These are phyloP conservation scores for Sarcophaga rosellei DNA, from an alignment of 2,888 invertebrate genomes.

Conservation along the genomic window DNA sequence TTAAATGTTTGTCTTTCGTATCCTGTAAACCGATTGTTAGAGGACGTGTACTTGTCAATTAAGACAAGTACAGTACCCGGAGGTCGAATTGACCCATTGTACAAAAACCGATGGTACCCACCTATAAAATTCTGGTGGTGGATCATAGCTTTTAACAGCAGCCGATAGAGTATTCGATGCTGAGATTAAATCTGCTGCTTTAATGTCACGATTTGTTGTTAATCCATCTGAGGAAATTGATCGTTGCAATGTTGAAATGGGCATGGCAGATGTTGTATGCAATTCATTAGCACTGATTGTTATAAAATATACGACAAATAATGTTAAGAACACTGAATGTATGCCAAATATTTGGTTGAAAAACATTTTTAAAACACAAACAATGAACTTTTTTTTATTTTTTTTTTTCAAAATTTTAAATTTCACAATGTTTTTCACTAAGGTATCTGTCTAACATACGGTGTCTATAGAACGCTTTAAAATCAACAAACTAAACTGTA, in stretches of 20 bases:
- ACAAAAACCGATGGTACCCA: too few species aligned
- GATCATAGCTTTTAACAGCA: slow-evolving; percentile 76
- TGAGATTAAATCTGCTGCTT: slow-evolving; percentile 70
- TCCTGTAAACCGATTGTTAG: too few species aligned
- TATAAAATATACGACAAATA: slow-evolving; percentile 19
- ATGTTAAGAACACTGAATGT: slow-evolving; percentile 18
- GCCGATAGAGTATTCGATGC: slow-evolving; percentile 62
- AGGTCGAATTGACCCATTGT: too few species aligned
- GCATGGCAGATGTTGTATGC: slow-evolving; percentile 65
- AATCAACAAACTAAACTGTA: slow-evolving; percentile 72
- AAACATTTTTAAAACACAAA: not conserved
- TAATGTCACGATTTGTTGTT: slow-evolving; percentile 69
- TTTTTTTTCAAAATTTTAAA: not conserved
- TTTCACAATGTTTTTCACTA: not conserved
- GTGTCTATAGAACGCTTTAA: slow-evolving; percentile 35
- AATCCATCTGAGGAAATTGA: slow-evolving; percentile 39
- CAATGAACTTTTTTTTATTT: not conserved
- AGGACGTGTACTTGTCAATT: too few species aligned
- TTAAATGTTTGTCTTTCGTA: not conserved
- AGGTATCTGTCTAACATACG: not conserved
- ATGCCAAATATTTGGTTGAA: not conserved
- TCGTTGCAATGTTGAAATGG: slow-evolving; percentile 56
- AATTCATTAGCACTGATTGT: slow-evolving; percentile 51
- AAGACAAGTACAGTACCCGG: too few species aligned
- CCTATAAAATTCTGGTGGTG: slow-evolving; percentile 78